phyloP scores from a whole-genome alignment of 2,888 invertebrate genomes.

The Trissoscelio sp. region DNA sequence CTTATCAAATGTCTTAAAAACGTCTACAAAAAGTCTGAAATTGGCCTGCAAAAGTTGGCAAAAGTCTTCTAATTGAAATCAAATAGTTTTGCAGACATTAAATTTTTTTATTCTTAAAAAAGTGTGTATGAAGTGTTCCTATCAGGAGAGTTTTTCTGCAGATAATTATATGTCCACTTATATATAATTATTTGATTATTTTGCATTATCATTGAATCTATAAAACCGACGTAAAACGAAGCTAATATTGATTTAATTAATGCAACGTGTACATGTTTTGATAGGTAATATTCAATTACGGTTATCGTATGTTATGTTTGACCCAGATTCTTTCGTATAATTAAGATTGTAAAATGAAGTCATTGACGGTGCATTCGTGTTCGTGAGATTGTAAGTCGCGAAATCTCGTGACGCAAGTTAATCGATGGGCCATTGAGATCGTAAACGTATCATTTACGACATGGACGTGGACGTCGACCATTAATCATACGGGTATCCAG shows the following conservation, averaged over 20 bases:
- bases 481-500: slow-evolving; percentile 69
- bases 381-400: slow-evolving; percentile 41
- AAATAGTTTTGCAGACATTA: too few relatives aligned
- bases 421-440: slow-evolving; percentile 63
- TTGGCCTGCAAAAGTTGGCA: too few relatives aligned
- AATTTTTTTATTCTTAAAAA: too few relatives aligned
- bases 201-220: not conserved
- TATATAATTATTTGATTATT: too few relatives aligned
- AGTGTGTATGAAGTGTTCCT: too few relatives aligned
- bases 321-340: slow-evolving; percentile 13
- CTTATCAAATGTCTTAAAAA: too few relatives aligned
- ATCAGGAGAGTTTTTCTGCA: too few relatives aligned
- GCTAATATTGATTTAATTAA: not conserved
- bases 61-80: too few relatives aligned
- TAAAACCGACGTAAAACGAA: not conserved
- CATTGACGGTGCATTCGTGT: slow-evolving; percentile 21
- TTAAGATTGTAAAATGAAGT: slow-evolving; percentile 36
- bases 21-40: too few relatives aligned
- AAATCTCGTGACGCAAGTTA: slow-evolving; percentile 60
- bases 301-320: not conserved
- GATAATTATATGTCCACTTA: too few relatives aligned
- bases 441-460: slow-evolving; percentile 63
- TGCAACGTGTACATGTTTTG: not conserved
- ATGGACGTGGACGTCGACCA: slow-evolving; percentile 53
- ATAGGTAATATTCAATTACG: not conserved